Evolutionary conservation across 2,797 vertebrate species (phyloP).

Genomic region (Sebastes trivittatus): DNA sequence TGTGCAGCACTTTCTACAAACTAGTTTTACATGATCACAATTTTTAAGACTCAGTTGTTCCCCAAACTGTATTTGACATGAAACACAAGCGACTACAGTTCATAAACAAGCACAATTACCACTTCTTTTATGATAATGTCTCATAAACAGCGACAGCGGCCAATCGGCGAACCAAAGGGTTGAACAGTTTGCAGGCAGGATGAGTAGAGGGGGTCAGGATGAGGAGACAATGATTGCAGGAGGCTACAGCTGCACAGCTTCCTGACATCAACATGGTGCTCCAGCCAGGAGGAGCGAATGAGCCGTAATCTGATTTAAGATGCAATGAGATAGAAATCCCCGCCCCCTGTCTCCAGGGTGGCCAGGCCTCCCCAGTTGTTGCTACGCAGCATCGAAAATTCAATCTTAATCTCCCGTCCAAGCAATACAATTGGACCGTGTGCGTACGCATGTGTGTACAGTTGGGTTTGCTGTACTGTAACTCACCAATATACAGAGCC

Average conservation of each 20-base stretch:
- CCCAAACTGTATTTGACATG: not conserved
- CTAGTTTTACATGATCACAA: not conserved
- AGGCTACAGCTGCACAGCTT: slow-evolving; percentile 30
- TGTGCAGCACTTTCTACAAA: not conserved
- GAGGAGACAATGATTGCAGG: not conserved
- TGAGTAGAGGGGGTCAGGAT: not conserved
- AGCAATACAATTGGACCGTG: slow-evolving; percentile 13
- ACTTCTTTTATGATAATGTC: not conserved
- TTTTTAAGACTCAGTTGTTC: not conserved
- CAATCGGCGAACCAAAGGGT: not conserved
- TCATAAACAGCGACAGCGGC: not conserved
- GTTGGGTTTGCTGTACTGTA: not conserved
- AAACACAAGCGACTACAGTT: not conserved
- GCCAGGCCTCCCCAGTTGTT: slow-evolving; percentile 55
- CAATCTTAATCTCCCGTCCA: slow-evolving; percentile 42
- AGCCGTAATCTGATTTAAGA: slow-evolving; percentile 60
- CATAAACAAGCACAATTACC: not conserved
- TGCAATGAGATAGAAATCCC: slow-evolving; percentile 41
- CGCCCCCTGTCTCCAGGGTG: slow-evolving; percentile 20
- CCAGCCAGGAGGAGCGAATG: slow-evolving; percentile 36
- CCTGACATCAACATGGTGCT: slow-evolving; percentile 22
- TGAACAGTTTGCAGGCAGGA: not conserved
- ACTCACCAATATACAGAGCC: not conserved
- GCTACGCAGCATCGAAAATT: slow-evolving; percentile 53
- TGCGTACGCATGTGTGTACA: not conserved